Conservation (phyloP, 2,113 vertebrate genomes). For the Poeciliopsis prolifica region DNA sequence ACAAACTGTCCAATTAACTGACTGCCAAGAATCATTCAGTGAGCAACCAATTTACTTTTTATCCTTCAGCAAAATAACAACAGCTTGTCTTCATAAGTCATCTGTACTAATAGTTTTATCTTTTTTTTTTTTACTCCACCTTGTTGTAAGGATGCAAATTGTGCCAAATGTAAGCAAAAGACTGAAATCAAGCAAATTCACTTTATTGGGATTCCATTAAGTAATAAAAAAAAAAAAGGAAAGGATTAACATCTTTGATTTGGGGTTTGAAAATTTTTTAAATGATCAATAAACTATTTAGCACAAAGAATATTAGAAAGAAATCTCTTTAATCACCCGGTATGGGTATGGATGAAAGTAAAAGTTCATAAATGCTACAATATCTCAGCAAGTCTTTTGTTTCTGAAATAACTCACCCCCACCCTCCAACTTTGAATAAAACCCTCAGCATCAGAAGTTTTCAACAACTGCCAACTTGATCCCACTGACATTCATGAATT, state of each 20-base stretch:
- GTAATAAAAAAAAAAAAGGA: background rate
- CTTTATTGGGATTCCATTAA: background rate
- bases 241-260: background rate
- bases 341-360: background rate
- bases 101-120: background rate
- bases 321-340: background rate
- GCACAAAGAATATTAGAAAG: background rate
- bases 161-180: background rate
- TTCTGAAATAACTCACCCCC: background rate
- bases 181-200: background rate
- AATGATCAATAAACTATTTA: background rate
- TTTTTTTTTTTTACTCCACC: background rate
- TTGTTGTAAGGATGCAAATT: background rate
- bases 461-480: conserved; percentile 42
- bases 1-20: background rate
- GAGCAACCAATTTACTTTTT: background rate
- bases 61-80: background rate
- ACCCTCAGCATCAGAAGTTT: conserved; percentile 20
- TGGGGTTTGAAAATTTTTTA: background rate
- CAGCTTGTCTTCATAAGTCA: background rate
- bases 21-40: background rate
- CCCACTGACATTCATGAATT: conserved; percentile 36
- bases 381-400: background rate
- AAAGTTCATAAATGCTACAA: background rate
- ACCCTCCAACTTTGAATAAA: background rate